Evolutionary conservation across 2,797 vertebrate species (phyloP), one percentile per base, ranked within the genome.

Genomic region (Heteromormyrus szaboi): DNA sequence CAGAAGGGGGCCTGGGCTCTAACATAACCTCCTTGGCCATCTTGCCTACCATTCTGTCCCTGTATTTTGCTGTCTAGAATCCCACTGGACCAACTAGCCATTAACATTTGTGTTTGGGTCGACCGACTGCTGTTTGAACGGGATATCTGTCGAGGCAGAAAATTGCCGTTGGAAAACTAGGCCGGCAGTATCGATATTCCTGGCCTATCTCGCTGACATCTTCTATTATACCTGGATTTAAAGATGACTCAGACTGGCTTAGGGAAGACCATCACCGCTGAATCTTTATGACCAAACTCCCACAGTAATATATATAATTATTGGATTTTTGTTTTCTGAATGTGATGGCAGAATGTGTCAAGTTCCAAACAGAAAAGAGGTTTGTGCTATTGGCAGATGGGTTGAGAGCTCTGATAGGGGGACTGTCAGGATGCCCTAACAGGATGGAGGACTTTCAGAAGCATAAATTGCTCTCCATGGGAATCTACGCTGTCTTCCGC

Each of bases 311-410:
- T 12, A 62, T 87, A 62, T 68, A 51, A 29, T 25, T 53, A 72
- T 17, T 86, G 59, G 29, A 89, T 72, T 88, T 53, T 83, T 89
- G 48, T 88, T 89, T 88, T 62, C 86, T 62, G 44, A 56, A 72
- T 50, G 1, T 87, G 19, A 41, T 41, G 37, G 90, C 19, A 46
- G 85, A 33, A 92, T 90, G 90, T 91, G 90, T 89, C 84, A 91
- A 54, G 29, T 65, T 88, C 6, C 50, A 88, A 46, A 22, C 8
- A 84, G 65, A 50, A 83, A 11, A 46, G 25, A 62, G 12, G 41
- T 50, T 65, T 54, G 81, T 19, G 53, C 76, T 65, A 68, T 51
- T 33, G 33, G 84, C 25, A 53, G 50, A 22, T 9, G 50, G 51
- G 53, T n/a, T 56, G 29, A 87, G 86, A n/a, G 11, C 86, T 62